Conservation (phyloP, 2,888 invertebrate species). For the Pollenia labialis region DNA sequence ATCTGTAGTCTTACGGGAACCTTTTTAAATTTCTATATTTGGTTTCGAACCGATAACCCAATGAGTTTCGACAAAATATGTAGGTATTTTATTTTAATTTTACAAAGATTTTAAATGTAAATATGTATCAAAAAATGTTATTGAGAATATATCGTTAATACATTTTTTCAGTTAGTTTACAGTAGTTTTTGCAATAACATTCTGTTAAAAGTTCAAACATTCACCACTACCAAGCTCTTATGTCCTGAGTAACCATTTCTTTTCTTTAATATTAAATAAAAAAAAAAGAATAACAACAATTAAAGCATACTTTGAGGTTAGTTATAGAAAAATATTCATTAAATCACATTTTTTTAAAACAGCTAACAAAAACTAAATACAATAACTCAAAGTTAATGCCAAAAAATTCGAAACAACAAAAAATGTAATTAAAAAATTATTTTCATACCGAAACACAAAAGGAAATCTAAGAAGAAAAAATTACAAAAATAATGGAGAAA, state of each 20-base stretch:
- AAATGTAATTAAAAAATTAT: slow-evolving; percentile 70
- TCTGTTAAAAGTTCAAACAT: no score
- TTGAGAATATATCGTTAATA: no score
- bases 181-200: no score
- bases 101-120: no score
- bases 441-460: slow-evolving; percentile 40
- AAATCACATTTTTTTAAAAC: slow-evolving; percentile 34
- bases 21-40: no score
- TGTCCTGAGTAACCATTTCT: background rate
- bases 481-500: slow-evolving; percentile 39
- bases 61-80: no score
- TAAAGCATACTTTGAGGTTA: slow-evolving; percentile 63
- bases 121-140: no score
- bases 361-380: slow-evolving; percentile 12
- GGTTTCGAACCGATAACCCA: no score
- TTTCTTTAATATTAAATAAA: slow-evolving; percentile 1
- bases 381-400: slow-evolving; percentile 61
- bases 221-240: no score
- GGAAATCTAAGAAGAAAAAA: slow-evolving; percentile 48
- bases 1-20: no score
- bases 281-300: background rate
- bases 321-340: slow-evolving; percentile 44
- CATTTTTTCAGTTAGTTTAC: no score
- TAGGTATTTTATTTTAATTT: no score
- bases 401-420: slow-evolving; percentile 47